Percentiles rank a stretch among this genome's conserved stretches.
These are phyloP conservation scores for Archips xylosteana DNA, from an alignment of 2,888 invertebrate species.

Conservation along the genomic window DNA sequence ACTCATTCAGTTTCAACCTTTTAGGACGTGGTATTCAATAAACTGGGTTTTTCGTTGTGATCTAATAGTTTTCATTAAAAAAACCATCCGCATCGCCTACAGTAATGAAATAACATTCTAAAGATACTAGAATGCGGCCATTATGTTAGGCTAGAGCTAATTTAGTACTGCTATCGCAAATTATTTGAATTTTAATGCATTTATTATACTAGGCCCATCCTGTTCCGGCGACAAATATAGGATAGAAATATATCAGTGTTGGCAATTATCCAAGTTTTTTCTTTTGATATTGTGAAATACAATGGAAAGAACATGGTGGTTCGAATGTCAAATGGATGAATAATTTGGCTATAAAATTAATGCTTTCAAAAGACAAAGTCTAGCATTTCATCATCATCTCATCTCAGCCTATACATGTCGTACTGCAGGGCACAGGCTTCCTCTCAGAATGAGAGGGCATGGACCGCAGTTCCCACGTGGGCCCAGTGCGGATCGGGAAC, in stretches of 20 bases:
- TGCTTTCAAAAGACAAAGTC: background rate
- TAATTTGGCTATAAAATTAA: background rate
- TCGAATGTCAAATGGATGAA: background rate
- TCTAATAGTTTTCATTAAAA: too few relatives aligned
- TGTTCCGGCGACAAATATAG: conserved; percentile 34
- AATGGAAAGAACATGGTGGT: background rate
- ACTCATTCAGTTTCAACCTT: background rate
- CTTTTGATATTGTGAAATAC: conserved; percentile 14
- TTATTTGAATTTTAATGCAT: conserved; percentile 17
- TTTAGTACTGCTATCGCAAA: conserved; percentile 14
- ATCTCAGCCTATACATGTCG: too few relatives aligned
- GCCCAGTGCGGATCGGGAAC: too few relatives aligned
- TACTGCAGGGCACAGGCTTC: too few relatives aligned
- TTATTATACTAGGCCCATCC: conserved; percentile 24
- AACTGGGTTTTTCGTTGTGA: too few relatives aligned
- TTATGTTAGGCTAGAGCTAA: conserved; percentile 3
- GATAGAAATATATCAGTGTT: conserved; percentile 8
- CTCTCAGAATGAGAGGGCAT: too few relatives aligned
- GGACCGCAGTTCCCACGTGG: too few relatives aligned
- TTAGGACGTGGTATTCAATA: background rate
- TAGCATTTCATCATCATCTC: background rate
- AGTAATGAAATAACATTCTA: background rate
- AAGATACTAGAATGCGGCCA: conserved; percentile 12
- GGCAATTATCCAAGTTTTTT: conserved; percentile 16
- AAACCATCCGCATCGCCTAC: too few relatives aligned